Percentiles rank a stretch among this genome's conserved stretches.
These are phyloP conservation scores for Plutomurus gul DNA, from an alignment of 1,140 invertebrate genomes.

Conservation along the genomic window DNA sequence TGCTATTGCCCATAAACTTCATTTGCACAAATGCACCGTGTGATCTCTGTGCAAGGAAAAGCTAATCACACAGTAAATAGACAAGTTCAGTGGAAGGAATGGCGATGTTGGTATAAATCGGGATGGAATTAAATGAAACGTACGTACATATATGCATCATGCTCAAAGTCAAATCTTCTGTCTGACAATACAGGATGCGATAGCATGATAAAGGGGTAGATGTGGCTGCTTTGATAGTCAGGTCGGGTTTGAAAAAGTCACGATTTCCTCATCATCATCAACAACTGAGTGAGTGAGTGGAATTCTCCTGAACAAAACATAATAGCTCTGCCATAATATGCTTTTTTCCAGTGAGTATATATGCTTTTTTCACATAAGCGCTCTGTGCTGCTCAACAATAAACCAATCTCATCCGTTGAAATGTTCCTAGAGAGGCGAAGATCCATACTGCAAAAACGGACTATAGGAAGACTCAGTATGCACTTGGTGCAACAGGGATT, in stretches of 20 bases:
- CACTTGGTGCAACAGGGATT: too few species aligned
- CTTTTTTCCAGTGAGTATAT: not conserved
- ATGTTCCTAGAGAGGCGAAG: not conserved
- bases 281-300: constrained; percentile 22
- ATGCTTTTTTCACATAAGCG: not conserved
- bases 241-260: constrained; percentile 26
- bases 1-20: too few species aligned
- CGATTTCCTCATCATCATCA: constrained; percentile 28
- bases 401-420: not conserved
- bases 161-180: not conserved
- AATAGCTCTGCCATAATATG: not conserved
- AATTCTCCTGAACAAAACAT: constrained; percentile 18
- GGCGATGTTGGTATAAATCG: not conserved
- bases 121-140: not conserved
- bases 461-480: too few species aligned
- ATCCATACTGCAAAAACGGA: too few species aligned
- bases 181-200: not conserved
- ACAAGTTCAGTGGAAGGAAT: not conserved
- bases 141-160: not conserved
- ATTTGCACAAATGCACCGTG: too few species aligned
- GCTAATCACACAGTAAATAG: not conserved
- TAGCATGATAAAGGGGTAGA: constrained; percentile 26
- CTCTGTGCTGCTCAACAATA: not conserved
- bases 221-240: constrained; percentile 10
- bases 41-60: not conserved